These are phyloP conservation scores for Chelonus insularis DNA, from an alignment of 1,140 invertebrate genomes.

Conservation along the genomic window DNA sequence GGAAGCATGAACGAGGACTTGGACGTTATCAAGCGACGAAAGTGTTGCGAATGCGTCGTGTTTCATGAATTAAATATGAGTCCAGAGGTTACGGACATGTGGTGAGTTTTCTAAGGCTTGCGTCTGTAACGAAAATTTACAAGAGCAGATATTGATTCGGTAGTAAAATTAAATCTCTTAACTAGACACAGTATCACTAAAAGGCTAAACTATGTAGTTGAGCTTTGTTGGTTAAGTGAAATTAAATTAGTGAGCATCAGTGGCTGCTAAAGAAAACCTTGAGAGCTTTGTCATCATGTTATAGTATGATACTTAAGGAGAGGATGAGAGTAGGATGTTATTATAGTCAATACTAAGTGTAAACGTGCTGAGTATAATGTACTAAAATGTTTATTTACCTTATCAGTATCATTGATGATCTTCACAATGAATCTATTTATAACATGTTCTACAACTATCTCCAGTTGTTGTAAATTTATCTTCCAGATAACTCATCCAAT, in stretches of 20 bases:
- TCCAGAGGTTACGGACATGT: not conserved
- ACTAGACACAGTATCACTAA: not conserved
- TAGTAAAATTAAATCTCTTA: not conserved
- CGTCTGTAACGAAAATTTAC: not conserved
- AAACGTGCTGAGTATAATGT: too few species aligned
- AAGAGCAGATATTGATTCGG: not conserved
- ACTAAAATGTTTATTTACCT: too few species aligned
- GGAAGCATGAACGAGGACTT: not conserved
- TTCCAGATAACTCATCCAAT: too few species aligned
- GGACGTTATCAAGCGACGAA: conserved; percentile 21
- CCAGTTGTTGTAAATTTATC: too few species aligned
- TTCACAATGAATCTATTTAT: too few species aligned
- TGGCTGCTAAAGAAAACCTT: not conserved
- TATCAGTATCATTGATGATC: too few species aligned
- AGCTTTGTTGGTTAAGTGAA: not conserved
- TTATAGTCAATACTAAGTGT: too few species aligned
- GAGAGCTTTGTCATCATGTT: not conserved
- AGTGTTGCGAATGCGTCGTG: conserved; percentile 17
- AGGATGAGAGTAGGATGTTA: too few species aligned
- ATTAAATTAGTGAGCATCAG: not conserved
- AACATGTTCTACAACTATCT: too few species aligned
- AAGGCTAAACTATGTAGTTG: not conserved
- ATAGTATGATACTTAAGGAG: too few species aligned
- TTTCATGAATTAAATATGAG: conserved; percentile 33
- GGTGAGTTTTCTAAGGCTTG: not conserved